phyloP scores from a whole-genome alignment of 2,888 invertebrate species.

The Cremastobaeus sp. region DNA sequence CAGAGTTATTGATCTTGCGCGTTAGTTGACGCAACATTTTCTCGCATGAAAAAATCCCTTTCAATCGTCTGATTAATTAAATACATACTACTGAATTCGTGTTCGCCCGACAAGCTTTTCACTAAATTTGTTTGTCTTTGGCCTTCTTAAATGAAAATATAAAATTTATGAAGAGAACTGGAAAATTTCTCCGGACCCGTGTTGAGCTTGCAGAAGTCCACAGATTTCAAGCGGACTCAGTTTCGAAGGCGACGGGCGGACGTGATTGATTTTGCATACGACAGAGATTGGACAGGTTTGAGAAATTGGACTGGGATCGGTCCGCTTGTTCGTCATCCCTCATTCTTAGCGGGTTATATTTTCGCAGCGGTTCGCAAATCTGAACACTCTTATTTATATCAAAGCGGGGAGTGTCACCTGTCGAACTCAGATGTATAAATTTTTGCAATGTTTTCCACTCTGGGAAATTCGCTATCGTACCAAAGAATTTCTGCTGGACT shows the following conservation, averaged over 20 bases:
- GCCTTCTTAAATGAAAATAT: no score
- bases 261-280: constrained; percentile 79
- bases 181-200: constrained; percentile 62
- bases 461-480: no score
- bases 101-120: no score
- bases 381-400: constrained; percentile 32
- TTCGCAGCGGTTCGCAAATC: constrained; percentile 43
- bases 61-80: no score
- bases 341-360: constrained; percentile 45
- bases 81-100: no score
- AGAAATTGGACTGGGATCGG: constrained; percentile 77
- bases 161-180: constrained; percentile 55
- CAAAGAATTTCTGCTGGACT: no score
- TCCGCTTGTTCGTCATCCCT: constrained; percentile 64
- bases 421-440: constrained; percentile 72
- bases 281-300: constrained; percentile 79
- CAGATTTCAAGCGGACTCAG: constrained; percentile 52
- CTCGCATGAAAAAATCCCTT: no score
- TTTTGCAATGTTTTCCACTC: constrained; percentile 72
- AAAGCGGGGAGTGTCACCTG: constrained; percentile 44
- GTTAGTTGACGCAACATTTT: constrained; percentile 22
- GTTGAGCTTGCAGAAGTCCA: constrained; percentile 68
- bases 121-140: no score
- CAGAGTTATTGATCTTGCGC: constrained; percentile 54
- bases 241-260: constrained; percentile 63